Evolutionary conservation across 1,140 invertebrate genomes (phyloP).

Genomic region (Odontomachus brunneus): DNA sequence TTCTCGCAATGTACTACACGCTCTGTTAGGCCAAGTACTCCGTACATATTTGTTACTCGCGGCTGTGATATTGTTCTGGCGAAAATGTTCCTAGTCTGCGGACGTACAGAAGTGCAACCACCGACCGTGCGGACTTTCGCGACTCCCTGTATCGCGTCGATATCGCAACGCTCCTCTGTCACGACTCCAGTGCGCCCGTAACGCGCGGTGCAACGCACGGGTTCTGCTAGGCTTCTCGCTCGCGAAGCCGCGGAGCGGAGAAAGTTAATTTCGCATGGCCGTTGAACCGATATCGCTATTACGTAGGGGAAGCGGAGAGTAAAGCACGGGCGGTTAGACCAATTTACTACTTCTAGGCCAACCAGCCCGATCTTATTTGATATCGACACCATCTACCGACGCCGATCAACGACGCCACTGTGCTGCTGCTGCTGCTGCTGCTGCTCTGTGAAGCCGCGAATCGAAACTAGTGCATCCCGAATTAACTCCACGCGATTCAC

Average conservation of each 20-base stretch:
- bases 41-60: no score
- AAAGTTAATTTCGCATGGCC: slow-evolving; percentile 84
- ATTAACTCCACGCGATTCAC: slow-evolving; percentile 29
- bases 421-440: no score
- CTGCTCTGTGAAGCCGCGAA: not conserved
- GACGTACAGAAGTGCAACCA: no score
- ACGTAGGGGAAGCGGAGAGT: slow-evolving; percentile 71
- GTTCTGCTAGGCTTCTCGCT: slow-evolving; percentile 57
- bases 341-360: slow-evolving; percentile 47
- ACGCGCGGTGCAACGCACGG: slow-evolving; percentile 33
- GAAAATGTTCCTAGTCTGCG: no score
- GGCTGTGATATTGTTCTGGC: no score
- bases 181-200: slow-evolving; percentile 36
- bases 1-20: no score
- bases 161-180: slow-evolving; percentile 53
- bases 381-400: not conserved
- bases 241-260: slow-evolving; percentile 70
- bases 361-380: slow-evolving; percentile 26
- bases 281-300: slow-evolving; percentile 82
- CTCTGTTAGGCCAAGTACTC: no score
- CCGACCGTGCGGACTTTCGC: slow-evolving; percentile 19
- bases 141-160: slow-evolving; percentile 25
- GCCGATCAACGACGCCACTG: slow-evolving; percentile 29
- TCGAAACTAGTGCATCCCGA: slow-evolving; percentile 44
- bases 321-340: slow-evolving; percentile 65